Base-by-base conservation (phyloP, 2,888 invertebrate genomes). In the Lasioglossum morio region DNA sequence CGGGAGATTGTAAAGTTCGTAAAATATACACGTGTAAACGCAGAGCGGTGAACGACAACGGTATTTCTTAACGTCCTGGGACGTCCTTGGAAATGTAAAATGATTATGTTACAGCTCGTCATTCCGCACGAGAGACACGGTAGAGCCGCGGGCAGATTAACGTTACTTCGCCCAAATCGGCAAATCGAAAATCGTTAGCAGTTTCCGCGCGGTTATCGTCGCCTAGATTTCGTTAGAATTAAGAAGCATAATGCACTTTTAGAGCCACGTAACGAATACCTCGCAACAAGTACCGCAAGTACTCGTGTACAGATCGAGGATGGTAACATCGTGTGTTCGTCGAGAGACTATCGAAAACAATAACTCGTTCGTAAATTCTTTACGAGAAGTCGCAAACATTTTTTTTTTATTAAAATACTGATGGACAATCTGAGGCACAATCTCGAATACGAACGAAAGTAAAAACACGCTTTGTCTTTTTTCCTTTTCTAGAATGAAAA, bases 201-300 rank as follows among this genome's bases (percentile, higher is more conserved):
- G 16, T 57, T 43, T 57, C 77, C 74, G 27, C 60, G 70, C 60
- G 40, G 40, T 23, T 12, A 63, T 74, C 48, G 72, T 53, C 84
- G 63, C 12, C 23, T 69, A 23, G 10, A 12, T 37, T 12, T 14
- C 70, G 74, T 74, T 66, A 37, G 66, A 81, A 79, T 72, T 81
- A 74, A 34, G 37, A 81, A 83, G 86, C 76, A 81, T 86, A 83
- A 87, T 83, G 87, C 87, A 87, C 80, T 83, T 87, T 87, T 86
- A 78, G 86, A 87, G 79, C 83, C 86, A 81, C 86, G 72, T 81
- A 87, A 70, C 83, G 70, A 81, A 75, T 82, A 83, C 37, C 80
- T 78, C 63, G 87, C 78, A 86, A 83, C 86, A 79, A 81, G 69
- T 72, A 79, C 73, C 80, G 78, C 48, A 66, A 10, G 63, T 76